These are phyloP conservation scores for Odiellus spinosus DNA, from an alignment of 2,888 invertebrate species.

Conservation along the genomic window DNA sequence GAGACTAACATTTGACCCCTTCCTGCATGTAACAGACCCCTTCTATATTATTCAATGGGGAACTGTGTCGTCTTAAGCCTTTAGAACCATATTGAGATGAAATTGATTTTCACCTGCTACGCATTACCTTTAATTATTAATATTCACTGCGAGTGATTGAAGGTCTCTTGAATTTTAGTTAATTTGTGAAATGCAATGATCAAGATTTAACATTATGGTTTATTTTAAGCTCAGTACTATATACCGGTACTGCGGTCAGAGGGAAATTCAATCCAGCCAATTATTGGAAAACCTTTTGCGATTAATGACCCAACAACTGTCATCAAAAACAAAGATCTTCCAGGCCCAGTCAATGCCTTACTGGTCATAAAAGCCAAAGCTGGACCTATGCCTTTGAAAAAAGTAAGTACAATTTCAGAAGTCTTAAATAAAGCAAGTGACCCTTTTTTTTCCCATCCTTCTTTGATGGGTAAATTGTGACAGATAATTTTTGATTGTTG, in stretches of 20 bases:
- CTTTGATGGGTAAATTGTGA: background rate
- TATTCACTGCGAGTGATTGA: too few relatives aligned
- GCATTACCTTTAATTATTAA: too few relatives aligned
- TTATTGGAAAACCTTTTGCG: conserved; percentile 62
- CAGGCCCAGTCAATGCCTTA: conserved; percentile 11
- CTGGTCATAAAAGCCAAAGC: conserved; percentile 50
- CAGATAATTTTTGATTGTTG: too few relatives aligned
- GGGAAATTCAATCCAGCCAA: conserved; percentile 55
- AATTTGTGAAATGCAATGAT: too few relatives aligned
- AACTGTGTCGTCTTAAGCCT: too few relatives aligned
- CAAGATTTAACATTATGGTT: too few relatives aligned
- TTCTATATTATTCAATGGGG: too few relatives aligned
- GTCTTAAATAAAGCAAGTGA: conserved; percentile 21
- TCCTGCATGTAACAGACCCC: too few relatives aligned
- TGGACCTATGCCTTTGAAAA: conserved; percentile 64
- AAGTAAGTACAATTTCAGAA: background rate
- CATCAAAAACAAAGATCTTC: conserved; percentile 28
- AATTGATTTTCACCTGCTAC: too few relatives aligned
- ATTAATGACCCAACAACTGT: background rate
- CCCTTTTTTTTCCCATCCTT: background rate
- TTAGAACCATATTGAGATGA: too few relatives aligned
- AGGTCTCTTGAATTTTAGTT: too few relatives aligned
- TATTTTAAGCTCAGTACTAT: conserved; percentile 61
- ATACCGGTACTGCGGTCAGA: conserved; percentile 70
- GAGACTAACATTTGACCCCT: too few relatives aligned